These are phyloP conservation scores for Varecia variegata DNA, from an alignment of 2,797 vertebrate species.

Conservation along the genomic window DNA sequence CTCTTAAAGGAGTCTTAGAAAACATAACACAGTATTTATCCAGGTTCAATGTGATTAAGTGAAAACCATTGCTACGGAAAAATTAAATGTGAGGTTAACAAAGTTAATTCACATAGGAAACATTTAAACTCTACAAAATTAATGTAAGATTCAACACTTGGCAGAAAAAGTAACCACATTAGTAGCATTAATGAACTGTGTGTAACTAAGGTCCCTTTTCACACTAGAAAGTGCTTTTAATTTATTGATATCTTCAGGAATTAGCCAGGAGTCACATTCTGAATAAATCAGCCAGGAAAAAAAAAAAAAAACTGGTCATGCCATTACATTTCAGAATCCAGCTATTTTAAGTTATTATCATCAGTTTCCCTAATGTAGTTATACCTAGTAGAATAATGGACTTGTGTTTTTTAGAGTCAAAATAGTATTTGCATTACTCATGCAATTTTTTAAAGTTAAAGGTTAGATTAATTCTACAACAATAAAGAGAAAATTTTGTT, in stretches of 20 bases:
- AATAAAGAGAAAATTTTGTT: background rate
- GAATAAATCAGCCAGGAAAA: background rate
- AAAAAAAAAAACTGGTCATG: background rate
- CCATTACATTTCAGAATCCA: background rate
- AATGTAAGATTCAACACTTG: conserved; percentile 30
- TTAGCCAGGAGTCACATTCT: conserved; percentile 35
- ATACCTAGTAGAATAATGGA: background rate
- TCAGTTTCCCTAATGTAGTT: background rate
- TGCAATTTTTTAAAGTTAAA: background rate
- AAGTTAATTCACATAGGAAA: conserved; percentile 17
- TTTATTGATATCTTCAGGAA: conserved; percentile 39
- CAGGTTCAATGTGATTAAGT: background rate
- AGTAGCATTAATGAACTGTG: conserved; percentile 56
- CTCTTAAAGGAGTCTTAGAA: background rate
- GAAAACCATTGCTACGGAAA: conserved; percentile 19
- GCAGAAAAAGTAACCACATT: conserved; percentile 32
- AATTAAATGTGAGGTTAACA: conserved; percentile 52
- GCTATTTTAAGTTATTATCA: background rate
- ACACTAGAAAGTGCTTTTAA: conserved; percentile 38
- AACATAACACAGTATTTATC: background rate
- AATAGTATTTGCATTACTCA: background rate
- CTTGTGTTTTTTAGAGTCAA: background rate
- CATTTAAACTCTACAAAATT: conserved; percentile 37
- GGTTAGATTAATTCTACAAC: background rate
- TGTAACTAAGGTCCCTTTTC: conserved; percentile 53